Percentiles rank a stretch among this genome's conserved stretches.
Evolutionary conservation across 2,888 invertebrate species (phyloP).

Genomic region (Temnothorax unifasciatus): DNA sequence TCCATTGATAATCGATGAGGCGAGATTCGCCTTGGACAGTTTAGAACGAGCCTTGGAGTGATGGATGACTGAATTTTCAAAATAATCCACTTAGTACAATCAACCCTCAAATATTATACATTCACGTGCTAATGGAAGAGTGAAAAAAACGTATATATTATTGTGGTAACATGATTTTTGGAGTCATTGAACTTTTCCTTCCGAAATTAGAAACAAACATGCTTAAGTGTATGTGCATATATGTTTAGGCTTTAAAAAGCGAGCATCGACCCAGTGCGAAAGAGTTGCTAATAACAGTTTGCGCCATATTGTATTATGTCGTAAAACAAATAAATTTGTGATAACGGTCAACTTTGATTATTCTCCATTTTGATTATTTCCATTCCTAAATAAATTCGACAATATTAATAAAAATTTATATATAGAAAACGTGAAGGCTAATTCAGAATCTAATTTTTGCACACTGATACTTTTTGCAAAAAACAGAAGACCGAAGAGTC

Average conservation of each 20-base stretch:
- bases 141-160: not conserved
- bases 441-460: not conserved
- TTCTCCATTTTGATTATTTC: not conserved
- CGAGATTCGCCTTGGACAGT: not conserved
- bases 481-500: not conserved
- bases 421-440: not conserved
- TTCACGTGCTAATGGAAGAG: not conserved
- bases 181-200: not conserved
- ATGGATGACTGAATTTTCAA: not conserved
- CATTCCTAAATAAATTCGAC: not conserved
- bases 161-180: not conserved
- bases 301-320: not conserved
- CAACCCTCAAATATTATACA: not conserved
- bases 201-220: not conserved
- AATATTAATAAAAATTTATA: constrained; percentile 9
- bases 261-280: not conserved
- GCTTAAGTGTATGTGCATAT: not conserved
- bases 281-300: not conserved
- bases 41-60: not conserved
- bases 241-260: not conserved
- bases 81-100: not conserved
- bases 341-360: not conserved
- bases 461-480: not conserved
- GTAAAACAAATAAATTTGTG: not conserved
- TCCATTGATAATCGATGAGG: not conserved